phyloP scores from a whole-genome alignment of 2,113 vertebrate genomes.

The Calyptommatus sinebrachiatus region DNA sequence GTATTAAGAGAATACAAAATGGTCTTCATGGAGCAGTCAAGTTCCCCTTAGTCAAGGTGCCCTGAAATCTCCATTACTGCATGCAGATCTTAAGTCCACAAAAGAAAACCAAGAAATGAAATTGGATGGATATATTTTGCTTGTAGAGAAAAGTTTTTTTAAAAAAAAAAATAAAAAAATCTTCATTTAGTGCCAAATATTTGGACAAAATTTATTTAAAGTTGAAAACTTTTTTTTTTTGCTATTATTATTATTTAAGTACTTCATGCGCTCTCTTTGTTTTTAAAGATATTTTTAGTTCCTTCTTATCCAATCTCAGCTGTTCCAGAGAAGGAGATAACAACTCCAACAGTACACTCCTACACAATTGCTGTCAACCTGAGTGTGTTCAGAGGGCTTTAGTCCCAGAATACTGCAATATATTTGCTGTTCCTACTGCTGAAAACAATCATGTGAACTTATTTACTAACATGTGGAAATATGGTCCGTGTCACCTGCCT shows the following conservation, averaged over 20 bases:
- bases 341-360: background rate
- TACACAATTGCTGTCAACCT: background rate
- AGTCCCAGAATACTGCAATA: background rate
- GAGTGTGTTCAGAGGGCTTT: background rate
- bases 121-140: conserved; percentile 30
- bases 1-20: conserved; percentile 59
- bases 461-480: background rate
- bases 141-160: conserved; percentile 11
- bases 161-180: too few species aligned
- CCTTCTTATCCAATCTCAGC: background rate
- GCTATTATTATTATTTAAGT: background rate
- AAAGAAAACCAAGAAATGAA: conserved; percentile 20
- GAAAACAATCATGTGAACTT: background rate
- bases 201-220: background rate
- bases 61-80: conserved; percentile 49
- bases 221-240: background rate
- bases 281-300: background rate
- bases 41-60: conserved; percentile 49
- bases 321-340: background rate
- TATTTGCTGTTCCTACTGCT: background rate
- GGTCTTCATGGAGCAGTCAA: conserved; percentile 51
- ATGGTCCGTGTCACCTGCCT: background rate
- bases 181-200: too few species aligned
- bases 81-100: conserved; percentile 43
- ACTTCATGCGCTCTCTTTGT: too few species aligned